phyloP scores from a whole-genome alignment of 1,140 invertebrate genomes.

The Delia radicum region DNA sequence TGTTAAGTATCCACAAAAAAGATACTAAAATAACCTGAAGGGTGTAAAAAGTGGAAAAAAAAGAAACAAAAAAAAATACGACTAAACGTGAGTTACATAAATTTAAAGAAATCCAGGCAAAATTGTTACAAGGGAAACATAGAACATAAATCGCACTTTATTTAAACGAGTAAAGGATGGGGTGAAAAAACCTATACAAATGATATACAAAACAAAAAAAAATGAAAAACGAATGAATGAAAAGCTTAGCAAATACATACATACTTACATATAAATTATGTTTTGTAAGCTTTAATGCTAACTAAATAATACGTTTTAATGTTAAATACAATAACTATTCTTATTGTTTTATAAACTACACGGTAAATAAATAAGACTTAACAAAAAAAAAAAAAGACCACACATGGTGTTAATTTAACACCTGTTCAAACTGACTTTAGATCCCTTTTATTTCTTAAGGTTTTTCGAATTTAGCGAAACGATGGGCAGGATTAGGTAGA shows the following conservation, averaged over 20 bases:
- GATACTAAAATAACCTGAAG: not conserved
- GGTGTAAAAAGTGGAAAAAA: not conserved
- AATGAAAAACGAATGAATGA: not conserved
- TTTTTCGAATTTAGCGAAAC: no score
- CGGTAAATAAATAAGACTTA: no score
- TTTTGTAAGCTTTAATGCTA: not conserved
- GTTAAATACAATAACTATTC: not conserved
- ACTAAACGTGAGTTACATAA: constrained; percentile 4
- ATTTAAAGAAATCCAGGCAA: not conserved
- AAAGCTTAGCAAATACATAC: no score
- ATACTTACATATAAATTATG: not conserved
- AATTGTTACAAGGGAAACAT: no score
- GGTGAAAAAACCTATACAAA: not conserved
- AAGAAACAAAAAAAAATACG: not conserved
- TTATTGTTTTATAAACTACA: no score
- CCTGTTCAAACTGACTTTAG: no score
- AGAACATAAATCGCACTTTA: not conserved
- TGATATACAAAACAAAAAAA: not conserved
- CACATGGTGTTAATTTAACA: no score
- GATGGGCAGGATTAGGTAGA: no score
- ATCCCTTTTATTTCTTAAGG: no score
- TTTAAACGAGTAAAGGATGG: not conserved
- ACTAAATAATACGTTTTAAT: not conserved
- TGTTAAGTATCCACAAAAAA: not conserved
- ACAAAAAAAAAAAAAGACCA: no score